These are phyloP conservation scores for Yoshiicerus persimilis DNA, from an alignment of 1,140 invertebrate genomes.

Conservation along the genomic window DNA sequence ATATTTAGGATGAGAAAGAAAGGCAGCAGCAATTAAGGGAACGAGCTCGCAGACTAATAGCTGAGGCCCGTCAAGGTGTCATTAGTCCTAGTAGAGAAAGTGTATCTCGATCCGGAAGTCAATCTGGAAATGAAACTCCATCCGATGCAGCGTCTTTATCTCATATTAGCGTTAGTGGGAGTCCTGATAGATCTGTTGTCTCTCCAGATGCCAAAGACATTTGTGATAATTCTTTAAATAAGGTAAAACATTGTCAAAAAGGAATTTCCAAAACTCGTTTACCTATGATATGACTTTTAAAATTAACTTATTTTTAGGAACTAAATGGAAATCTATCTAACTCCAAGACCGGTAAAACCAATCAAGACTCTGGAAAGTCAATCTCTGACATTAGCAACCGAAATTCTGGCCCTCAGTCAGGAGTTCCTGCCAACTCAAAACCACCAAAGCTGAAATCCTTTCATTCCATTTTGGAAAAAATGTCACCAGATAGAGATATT, in stretches of 20 bases:
- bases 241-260: not conserved
- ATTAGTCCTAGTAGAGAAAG: constrained; percentile 51
- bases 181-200: constrained; percentile 32
- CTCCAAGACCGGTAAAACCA: not conserved
- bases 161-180: constrained; percentile 37
- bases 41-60: constrained; percentile 82
- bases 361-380: not conserved
- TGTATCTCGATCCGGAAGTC: constrained; percentile 50
- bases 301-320: constrained; percentile 35
- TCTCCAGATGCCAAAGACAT: constrained; percentile 38
- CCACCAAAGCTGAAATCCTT: constrained; percentile 45
- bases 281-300: not conserved
- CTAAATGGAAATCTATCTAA: constrained; percentile 48
- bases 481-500: constrained; percentile 43
- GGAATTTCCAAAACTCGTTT: too few species aligned
- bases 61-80: constrained; percentile 74
- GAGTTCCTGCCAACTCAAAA: constrained; percentile 24
- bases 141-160: constrained; percentile 21
- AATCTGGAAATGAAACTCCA: constrained; percentile 45
- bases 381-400: constrained; percentile 27
- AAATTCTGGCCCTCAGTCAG: constrained; percentile 20
- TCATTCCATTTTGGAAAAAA: constrained; percentile 46
- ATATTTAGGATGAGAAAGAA: constrained; percentile 71
- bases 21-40: constrained; percentile 81
- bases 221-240: constrained; percentile 48